Percentiles rank a stretch among this genome's conserved stretches.
phyloP scores from a whole-genome alignment of 2,113 vertebrate genomes.

The Xenotilapia flavipinnis region DNA sequence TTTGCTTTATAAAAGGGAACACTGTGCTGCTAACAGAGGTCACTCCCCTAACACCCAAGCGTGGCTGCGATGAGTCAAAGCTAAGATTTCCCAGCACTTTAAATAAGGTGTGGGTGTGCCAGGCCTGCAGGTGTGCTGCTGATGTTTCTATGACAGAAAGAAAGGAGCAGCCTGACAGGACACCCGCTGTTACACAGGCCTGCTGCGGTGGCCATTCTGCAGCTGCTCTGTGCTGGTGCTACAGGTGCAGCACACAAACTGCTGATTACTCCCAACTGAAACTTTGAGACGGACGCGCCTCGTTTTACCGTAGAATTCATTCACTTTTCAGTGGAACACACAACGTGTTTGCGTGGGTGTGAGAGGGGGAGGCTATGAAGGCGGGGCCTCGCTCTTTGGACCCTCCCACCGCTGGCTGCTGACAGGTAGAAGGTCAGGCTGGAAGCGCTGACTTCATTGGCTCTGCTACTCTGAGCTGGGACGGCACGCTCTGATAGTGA shows the following conservation, averaged over 20 bases:
- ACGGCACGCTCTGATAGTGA: background rate
- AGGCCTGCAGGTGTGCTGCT: background rate
- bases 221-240: background rate
- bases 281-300: background rate
- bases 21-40: background rate
- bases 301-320: background rate
- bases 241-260: background rate
- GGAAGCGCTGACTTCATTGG: background rate
- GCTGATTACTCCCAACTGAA: background rate
- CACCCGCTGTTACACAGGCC: rapidly evolving
- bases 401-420: background rate
- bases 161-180: background rate
- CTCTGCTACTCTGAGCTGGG: background rate
- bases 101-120: background rate
- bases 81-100: background rate
- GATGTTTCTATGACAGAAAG: rapidly evolving
- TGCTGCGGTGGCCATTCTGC: background rate
- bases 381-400: background rate
- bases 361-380: background rate
- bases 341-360: background rate
- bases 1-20: background rate
- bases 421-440: background rate
- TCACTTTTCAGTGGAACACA: background rate
- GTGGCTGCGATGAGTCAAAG: background rate
- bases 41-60: rapidly evolving